Conservation (phyloP, 2,888 invertebrate species). For the Bombylius discolor region DNA sequence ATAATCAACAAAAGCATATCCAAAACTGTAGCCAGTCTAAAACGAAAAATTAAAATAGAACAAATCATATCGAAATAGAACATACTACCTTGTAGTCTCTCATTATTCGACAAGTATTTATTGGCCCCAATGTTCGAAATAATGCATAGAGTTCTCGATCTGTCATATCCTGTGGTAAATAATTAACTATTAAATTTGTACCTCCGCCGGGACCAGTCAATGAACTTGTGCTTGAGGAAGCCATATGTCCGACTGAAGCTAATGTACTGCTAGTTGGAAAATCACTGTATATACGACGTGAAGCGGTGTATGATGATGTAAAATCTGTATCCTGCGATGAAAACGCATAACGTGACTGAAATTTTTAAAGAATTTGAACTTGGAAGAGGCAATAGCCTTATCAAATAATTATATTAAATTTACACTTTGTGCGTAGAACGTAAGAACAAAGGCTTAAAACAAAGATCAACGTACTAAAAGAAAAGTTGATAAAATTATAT, state of each 20-base stretch:
- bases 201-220: slow-evolving; percentile 24
- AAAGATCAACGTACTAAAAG: too few species aligned
- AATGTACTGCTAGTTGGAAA: slow-evolving; percentile 30
- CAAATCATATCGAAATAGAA: not conserved
- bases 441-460: too few species aligned
- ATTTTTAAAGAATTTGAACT: slow-evolving; percentile 30
- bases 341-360: slow-evolving; percentile 40
- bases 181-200: slow-evolving; percentile 89
- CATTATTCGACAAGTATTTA: slow-evolving; percentile 86
- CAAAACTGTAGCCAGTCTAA: slow-evolving; percentile 89
- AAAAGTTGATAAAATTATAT: too few species aligned
- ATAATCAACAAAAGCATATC: slow-evolving; percentile 92
- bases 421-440: too few species aligned
- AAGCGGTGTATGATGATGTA: slow-evolving; percentile 33
- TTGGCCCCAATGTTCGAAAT: slow-evolving; percentile 77
- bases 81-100: slow-evolving; percentile 63
- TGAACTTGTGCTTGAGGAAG: slow-evolving; percentile 27
- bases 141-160: slow-evolving; percentile 81
- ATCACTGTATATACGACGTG: slow-evolving; percentile 35
- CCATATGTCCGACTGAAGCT: slow-evolving; percentile 28
- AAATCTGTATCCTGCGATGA: slow-evolving; percentile 40
- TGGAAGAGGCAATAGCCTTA: slow-evolving; percentile 23
- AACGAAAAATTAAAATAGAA: slow-evolving; percentile 19
- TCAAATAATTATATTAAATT: too few species aligned
- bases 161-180: slow-evolving; percentile 85